Evolutionary conservation across 2,797 vertebrate species (phyloP).

Genomic region (Thripadectes ignobilis): DNA sequence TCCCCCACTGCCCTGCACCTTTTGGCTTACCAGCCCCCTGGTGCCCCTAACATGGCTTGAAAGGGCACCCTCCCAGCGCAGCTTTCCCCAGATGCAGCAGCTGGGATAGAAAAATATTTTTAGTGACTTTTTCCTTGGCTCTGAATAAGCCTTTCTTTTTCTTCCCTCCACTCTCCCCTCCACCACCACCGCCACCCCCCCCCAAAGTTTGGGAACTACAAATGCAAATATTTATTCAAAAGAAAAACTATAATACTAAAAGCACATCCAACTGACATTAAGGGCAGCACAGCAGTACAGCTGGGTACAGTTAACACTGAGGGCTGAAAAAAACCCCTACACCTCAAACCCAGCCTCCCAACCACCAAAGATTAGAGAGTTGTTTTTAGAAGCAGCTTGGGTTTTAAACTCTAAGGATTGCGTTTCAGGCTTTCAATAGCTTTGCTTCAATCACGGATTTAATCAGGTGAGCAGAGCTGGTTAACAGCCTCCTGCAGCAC

Average conservation of each 20-base stretch:
- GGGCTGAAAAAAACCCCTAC: constrained; percentile 7
- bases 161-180: neutral
- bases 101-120: constrained; percentile 64
- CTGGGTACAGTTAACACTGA: constrained; percentile 54
- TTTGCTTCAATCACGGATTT: neutral
- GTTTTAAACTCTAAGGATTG: constrained; percentile 30
- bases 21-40: neutral
- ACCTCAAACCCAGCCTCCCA: constrained; percentile 50
- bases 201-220: constrained; percentile 31
- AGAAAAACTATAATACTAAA: constrained; percentile 63
- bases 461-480: constrained; percentile 46
- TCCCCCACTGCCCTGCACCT: neutral
- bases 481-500: constrained; percentile 8
- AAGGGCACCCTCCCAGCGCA: neutral
- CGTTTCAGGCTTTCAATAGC: constrained; percentile 49
- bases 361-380: constrained; percentile 55
- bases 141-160: constrained; percentile 62
- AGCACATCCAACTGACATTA: constrained; percentile 55
- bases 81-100: neutral
- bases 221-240: constrained; percentile 70
- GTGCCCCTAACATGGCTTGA: neutral
- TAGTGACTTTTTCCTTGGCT: constrained; percentile 57
- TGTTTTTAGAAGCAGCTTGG: constrained; percentile 62
- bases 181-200: no score
- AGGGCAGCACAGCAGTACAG: constrained; percentile 36